phyloP scores from a whole-genome alignment of 2,888 invertebrate species.

The Pinctada fucata region DNA sequence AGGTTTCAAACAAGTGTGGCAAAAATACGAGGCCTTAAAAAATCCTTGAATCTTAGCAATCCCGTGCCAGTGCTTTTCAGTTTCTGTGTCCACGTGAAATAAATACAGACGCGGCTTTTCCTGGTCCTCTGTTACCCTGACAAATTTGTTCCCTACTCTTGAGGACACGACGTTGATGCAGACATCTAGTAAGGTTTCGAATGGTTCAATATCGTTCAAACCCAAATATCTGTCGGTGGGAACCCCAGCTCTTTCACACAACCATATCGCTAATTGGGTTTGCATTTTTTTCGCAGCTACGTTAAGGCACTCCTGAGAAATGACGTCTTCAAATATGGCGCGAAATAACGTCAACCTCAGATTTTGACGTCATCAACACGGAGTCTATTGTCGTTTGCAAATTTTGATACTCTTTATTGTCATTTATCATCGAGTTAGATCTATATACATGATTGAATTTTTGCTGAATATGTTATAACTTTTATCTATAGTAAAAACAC shows the following conservation, averaged over 20 bases:
- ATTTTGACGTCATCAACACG: too few relatives aligned
- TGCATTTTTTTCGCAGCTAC: conserved; percentile 7
- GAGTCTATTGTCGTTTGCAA: too few relatives aligned
- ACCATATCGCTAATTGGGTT: not conserved
- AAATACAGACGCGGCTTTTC: conserved; percentile 15
- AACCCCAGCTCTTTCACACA: conserved; percentile 7
- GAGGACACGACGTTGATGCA: conserved; percentile 11
- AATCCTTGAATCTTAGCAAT: conserved; percentile 17
- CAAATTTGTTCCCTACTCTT: conserved; percentile 12
- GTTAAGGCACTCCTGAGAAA: too few relatives aligned
- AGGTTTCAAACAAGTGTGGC: conserved; percentile 26
- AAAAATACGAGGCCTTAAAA: conserved; percentile 12
- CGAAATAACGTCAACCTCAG: too few relatives aligned
- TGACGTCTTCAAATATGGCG: too few relatives aligned
- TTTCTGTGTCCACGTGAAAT: conserved; percentile 17
- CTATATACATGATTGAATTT: too few relatives aligned
- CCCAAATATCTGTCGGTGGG: conserved; percentile 10
- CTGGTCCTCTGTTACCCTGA: conserved; percentile 11
- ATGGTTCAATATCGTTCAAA: conserved; percentile 12
- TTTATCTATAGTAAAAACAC: too few relatives aligned
- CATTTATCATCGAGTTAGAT: too few relatives aligned
- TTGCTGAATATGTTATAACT: too few relatives aligned
- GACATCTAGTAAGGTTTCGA: conserved; percentile 15
- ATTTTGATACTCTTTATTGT: too few relatives aligned
- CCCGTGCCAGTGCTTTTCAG: conserved; percentile 11